Conservation (phyloP, 2,888 invertebrate genomes). For the Acanthosoma haemorrhoidale region DNA sequence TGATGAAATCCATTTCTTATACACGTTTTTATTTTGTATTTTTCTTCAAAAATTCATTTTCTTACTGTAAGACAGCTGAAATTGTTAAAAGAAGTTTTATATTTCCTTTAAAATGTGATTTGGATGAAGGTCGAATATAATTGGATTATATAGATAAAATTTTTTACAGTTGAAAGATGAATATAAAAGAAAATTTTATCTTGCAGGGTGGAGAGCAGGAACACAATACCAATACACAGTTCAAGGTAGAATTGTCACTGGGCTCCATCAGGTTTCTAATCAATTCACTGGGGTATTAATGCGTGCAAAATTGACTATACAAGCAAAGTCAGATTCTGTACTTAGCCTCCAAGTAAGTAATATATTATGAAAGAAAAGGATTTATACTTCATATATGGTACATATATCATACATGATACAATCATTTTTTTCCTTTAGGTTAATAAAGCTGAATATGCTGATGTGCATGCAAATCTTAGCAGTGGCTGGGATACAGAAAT, state of each 20-base stretch:
- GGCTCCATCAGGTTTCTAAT: conserved; percentile 53
- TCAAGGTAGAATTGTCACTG: conserved; percentile 54
- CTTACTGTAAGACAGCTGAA: too few relatives aligned
- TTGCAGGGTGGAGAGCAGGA: conserved; percentile 45
- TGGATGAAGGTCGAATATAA: too few relatives aligned
- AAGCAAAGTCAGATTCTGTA: conserved; percentile 50
- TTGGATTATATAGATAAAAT: too few relatives aligned
- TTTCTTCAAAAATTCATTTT: too few relatives aligned
- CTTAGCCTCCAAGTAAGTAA: conserved; percentile 49
- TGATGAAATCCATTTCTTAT: too few relatives aligned
- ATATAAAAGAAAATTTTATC: background rate
- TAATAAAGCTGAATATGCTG: conserved; percentile 44
- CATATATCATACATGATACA: background rate
- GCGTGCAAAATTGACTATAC: conserved; percentile 54
- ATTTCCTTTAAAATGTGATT: too few relatives aligned
- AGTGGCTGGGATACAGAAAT: conserved; percentile 44
- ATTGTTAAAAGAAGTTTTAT: background rate
- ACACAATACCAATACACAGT: conserved; percentile 46
- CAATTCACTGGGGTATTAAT: conserved; percentile 53
- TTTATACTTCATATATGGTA: background rate
- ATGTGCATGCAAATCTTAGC: conserved; percentile 52
- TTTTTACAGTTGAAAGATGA: background rate
- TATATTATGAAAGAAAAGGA: background rate
- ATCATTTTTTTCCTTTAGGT: conserved; percentile 17
- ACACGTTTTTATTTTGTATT: too few relatives aligned